phyloP scores from a whole-genome alignment of 2,888 invertebrate genomes.

The Troides helena region DNA sequence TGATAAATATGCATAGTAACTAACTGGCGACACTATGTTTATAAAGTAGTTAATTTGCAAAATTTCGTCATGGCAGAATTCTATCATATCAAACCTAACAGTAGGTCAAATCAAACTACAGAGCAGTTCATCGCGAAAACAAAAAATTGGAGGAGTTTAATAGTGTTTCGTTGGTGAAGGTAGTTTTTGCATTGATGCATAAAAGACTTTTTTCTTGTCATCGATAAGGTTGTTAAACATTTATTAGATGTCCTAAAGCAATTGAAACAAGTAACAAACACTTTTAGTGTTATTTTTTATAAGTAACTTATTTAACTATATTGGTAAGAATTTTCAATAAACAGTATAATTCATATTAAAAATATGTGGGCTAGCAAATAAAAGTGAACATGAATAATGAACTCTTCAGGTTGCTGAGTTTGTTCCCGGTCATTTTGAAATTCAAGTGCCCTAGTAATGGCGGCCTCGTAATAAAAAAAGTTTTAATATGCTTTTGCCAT shows the following conservation, averaged over 20 bases:
- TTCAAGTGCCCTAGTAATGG: constrained; percentile 25
- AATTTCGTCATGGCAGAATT: background rate
- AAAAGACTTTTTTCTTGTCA: background rate
- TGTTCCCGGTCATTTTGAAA: constrained; percentile 28
- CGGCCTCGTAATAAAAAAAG: constrained; percentile 4
- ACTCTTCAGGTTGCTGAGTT: constrained; percentile 25
- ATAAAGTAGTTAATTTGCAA: constrained; percentile 13
- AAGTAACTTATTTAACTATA: background rate
- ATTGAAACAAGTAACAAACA: background rate
- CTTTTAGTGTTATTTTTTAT: background rate
- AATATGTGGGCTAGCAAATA: constrained; percentile 19
- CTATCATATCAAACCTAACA: background rate
- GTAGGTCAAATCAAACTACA: background rate
- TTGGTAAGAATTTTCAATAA: background rate
- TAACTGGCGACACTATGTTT: constrained; percentile 9
- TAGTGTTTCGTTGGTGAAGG: background rate
- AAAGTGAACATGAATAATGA: constrained; percentile 29
- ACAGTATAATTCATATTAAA: constrained; percentile 9
- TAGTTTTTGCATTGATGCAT: background rate
- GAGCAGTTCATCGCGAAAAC: background rate
- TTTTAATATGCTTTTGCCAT: constrained; percentile 16
- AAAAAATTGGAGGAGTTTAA: background rate
- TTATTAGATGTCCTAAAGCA: background rate
- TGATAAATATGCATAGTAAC: constrained; percentile 4
- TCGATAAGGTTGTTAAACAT: background rate